phyloP scores from a whole-genome alignment of 1,140 invertebrate genomes.

The Drosophila virilis region DNA sequence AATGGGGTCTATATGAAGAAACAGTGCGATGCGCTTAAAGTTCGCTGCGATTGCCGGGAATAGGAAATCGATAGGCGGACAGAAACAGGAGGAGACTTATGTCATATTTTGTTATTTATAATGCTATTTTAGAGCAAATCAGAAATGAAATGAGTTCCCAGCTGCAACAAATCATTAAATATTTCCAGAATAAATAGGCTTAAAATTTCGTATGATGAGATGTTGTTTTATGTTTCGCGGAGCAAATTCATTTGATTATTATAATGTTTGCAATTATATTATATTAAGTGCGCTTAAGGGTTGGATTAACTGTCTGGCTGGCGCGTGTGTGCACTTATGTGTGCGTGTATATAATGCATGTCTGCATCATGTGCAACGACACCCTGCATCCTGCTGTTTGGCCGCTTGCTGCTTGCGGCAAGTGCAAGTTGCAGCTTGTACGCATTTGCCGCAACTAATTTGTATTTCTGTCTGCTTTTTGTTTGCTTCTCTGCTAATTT shows the following conservation, averaged over 20 bases:
- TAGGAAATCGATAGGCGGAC: too few species aligned
- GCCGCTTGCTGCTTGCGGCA: slow-evolving; percentile 3
- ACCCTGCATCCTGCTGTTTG: slow-evolving; percentile 7
- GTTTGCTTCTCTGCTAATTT: slow-evolving; percentile 36
- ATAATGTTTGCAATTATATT: background rate
- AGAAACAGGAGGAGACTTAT: too few species aligned
- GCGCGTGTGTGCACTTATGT: slow-evolving; percentile 5
- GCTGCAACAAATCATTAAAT: too few species aligned
- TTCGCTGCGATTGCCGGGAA: too few species aligned
- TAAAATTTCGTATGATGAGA: too few species aligned
- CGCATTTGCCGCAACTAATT: slow-evolving; percentile 8
- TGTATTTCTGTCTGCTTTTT: slow-evolving; percentile 1
- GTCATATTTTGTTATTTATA: too few species aligned
- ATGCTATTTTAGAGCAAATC: too few species aligned
- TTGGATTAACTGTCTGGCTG: slow-evolving; percentile 14
- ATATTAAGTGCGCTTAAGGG: background rate
- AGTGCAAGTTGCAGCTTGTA: slow-evolving; percentile 32
- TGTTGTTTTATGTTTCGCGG: too few species aligned
- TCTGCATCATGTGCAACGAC: slow-evolving; percentile 2
- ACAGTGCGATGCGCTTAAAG: too few species aligned
- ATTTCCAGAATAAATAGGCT: too few species aligned
- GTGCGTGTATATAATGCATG: background rate
- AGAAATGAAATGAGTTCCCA: too few species aligned
- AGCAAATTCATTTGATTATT: background rate
- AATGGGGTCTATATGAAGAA: too few species aligned